Conservation (phyloP, 37 sponge, comb jelly and placozoan species). For the Chondrosia reniformis region DNA sequence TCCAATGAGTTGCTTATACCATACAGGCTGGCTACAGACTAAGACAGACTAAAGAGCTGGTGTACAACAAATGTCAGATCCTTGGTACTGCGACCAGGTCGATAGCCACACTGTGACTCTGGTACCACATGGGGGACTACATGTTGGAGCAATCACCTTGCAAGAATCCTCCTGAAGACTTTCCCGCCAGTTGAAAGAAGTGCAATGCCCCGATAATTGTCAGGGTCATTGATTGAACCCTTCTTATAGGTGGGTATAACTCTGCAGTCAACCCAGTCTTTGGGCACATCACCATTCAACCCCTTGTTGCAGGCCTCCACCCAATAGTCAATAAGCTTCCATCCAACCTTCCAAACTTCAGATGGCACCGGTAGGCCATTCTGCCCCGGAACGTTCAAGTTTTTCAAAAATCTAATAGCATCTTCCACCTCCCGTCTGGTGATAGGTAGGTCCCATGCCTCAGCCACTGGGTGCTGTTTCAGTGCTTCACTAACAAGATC, state of each 20-base stretch:
- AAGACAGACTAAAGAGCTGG: no score
- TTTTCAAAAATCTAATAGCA: background rate
- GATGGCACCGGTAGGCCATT: background rate
- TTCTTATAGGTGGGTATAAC: background rate
- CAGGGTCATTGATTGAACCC: background rate
- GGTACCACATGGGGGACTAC: background rate
- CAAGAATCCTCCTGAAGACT: background rate
- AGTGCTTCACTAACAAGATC: no score
- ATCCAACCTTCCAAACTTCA: background rate
- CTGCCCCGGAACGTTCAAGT: background rate
- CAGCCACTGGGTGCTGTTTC: no score
- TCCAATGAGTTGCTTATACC: no score
- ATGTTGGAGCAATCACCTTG: background rate
- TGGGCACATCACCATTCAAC: background rate
- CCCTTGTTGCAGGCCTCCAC: background rate
- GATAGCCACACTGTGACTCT: background rate
- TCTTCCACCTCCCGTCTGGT: background rate
- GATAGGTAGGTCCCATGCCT: background rate
- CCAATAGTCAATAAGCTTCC: no score
- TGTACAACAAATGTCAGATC: background rate
- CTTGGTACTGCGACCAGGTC: background rate
- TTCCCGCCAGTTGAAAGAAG: background rate
- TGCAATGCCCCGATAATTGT: background rate
- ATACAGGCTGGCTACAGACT: no score
- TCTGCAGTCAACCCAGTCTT: background rate